Conservation (phyloP, 2,888 invertebrate genomes). For the Acanthosepion pharaonis region DNA sequence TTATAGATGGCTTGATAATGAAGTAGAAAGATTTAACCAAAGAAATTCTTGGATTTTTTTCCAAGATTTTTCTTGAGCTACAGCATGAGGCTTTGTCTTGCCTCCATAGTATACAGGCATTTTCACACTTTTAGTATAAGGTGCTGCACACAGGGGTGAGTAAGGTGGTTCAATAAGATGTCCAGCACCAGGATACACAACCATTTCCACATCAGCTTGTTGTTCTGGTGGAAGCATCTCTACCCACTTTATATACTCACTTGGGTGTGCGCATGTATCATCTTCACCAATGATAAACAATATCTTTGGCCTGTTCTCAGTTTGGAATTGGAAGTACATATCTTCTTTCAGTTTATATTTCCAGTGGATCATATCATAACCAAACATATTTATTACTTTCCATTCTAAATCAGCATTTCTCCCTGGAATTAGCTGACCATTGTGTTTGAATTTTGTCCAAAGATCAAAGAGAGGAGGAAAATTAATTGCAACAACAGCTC, state of each 20-base stretch:
- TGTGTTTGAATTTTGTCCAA: background rate
- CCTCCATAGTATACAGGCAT: slow-evolving; percentile 54
- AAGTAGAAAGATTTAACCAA: background rate
- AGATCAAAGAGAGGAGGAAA: background rate
- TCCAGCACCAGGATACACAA: slow-evolving; percentile 62
- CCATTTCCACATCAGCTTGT: slow-evolving; percentile 52
- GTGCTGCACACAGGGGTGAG: slow-evolving; percentile 58
- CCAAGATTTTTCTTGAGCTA: slow-evolving; percentile 62
- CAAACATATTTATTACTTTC: background rate
- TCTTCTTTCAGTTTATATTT: no score
- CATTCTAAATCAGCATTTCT: background rate
- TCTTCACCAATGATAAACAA: background rate
- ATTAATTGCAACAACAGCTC: background rate
- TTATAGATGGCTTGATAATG: background rate
- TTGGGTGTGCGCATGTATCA: background rate
- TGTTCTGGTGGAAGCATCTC: slow-evolving; percentile 51
- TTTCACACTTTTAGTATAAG: slow-evolving; percentile 57
- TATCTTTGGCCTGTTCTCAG: background rate
- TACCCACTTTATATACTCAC: background rate
- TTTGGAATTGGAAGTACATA: background rate
- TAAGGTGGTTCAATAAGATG: slow-evolving; percentile 69
- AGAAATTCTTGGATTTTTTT: slow-evolving; percentile 46
- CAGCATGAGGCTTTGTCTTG: slow-evolving; percentile 55
- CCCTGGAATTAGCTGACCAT: background rate
- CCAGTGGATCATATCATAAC: background rate